Evolutionary conservation across 2,888 invertebrate species (phyloP).

Genomic region (Scrobipalpa atriplicella): DNA sequence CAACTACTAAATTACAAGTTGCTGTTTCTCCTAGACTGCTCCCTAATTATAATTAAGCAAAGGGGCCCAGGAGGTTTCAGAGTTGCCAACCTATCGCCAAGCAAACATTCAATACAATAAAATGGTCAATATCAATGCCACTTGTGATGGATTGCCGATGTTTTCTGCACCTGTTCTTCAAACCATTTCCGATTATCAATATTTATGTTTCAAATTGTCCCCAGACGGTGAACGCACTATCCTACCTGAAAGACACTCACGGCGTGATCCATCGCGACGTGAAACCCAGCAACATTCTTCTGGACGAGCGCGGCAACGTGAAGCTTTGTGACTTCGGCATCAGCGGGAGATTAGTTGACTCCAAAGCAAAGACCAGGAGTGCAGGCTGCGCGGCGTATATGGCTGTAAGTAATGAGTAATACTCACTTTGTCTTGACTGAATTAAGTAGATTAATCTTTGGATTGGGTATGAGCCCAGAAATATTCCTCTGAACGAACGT

Average conservation of each 20-base stretch:
- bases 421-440: too few relatives aligned
- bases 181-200: too few relatives aligned
- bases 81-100: too few relatives aligned
- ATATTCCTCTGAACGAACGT: slow-evolving; percentile 97
- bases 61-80: too few relatives aligned
- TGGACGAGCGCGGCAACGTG: slow-evolving; percentile 97
- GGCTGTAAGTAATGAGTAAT: slow-evolving; percentile 91
- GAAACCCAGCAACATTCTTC: slow-evolving; percentile 98
- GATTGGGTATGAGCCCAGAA: slow-evolving; percentile 86
- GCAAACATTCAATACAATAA: too few relatives aligned
- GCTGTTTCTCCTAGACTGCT: too few relatives aligned
- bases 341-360: slow-evolving; percentile 98
- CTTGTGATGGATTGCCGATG: too few relatives aligned
- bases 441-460: too few relatives aligned
- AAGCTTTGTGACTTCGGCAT: slow-evolving; percentile 99
- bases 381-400: slow-evolving; percentile 99
- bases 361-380: slow-evolving; percentile 97
- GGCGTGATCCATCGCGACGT: slow-evolving; percentile 99
- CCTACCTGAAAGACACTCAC: slow-evolving; percentile 98
- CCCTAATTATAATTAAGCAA: too few relatives aligned
- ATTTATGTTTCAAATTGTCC: neutral
- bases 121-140: too few relatives aligned
- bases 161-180: too few relatives aligned
- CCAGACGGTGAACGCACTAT: slow-evolving; percentile 96
- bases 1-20: too few relatives aligned